Evolutionary conservation across 2,113 vertebrate genomes (phyloP).

Genomic region (Podarcis raffonei): DNA sequence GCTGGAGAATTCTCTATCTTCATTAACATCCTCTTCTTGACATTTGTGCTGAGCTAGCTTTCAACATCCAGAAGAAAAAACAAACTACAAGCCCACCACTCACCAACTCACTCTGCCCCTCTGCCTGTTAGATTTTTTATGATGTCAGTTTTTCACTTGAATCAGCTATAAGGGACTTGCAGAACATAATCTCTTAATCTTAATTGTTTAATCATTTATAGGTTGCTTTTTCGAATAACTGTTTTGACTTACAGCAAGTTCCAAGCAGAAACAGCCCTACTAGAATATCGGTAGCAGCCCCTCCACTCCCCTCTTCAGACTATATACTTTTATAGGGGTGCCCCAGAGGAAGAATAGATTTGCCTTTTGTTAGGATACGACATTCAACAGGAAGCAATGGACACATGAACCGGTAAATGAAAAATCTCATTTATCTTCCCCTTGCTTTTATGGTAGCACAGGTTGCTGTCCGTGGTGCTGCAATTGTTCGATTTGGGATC

Average conservation of each 20-base stretch:
- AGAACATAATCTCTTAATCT: not conserved
- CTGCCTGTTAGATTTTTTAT: not conserved
- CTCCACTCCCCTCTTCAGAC: too few relatives aligned
- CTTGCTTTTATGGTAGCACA: not conserved
- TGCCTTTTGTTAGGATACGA: not conserved
- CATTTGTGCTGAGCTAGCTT: constrained; percentile 6
- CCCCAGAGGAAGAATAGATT: not conserved
- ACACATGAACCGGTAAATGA: not conserved
- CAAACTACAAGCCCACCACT: not conserved
- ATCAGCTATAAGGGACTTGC: not conserved
- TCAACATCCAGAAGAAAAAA: not conserved
- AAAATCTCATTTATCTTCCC: not conserved
- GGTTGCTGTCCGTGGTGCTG: not conserved
- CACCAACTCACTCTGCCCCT: not conserved
- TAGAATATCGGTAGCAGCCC: not conserved
- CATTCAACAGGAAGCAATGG: not conserved
- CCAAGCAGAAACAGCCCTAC: not conserved
- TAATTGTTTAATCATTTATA: not conserved
- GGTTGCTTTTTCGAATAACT: not conserved
- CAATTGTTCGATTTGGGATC: not conserved
- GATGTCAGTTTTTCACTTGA: not conserved
- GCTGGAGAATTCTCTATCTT: not conserved
- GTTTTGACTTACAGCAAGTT: not conserved
- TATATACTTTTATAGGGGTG: not conserved
- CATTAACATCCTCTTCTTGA: constrained; percentile 2